Evolutionary conservation across 2,113 vertebrate genomes (phyloP), one percentile per base, ranked within the genome.

Genomic region (Hystrix brachyura): DNA sequence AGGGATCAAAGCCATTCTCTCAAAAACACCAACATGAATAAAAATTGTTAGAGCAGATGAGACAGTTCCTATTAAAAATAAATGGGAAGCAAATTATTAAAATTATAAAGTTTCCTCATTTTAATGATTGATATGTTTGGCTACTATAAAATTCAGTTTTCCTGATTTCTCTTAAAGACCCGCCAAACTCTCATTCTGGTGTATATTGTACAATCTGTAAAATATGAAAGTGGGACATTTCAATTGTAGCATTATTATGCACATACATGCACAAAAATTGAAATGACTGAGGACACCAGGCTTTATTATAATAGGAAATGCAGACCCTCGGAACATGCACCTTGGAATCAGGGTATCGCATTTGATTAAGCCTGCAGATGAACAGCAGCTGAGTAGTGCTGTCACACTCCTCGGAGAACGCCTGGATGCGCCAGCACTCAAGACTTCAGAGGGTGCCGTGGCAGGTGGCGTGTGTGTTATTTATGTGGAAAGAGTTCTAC

Each of bases 21-120:
- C 60, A 97, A 91, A 51, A 95, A 91, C 5, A 76, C 34, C 72
- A 95, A 64, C 34, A 95, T 6, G 89, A 92, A 79, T 69, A 65
- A 91, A 97, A 91, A 27, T n/a, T 74, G 27, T 65, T 83, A 46
- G 34, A 82, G 2, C 11, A 92, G n/a, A 92, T 21, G 78, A 65
- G 19, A 89, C 83, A 18, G 27, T 82, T 96, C 91, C 51, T 72
- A 80, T 60, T 91, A 97, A 92, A 90, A 93, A 69, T 76, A 76
- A 80, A 72, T 57, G n/a, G 4, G 21, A 46, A 83, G 10, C 55
- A 81, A 91, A 55, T 48, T 60, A 86, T 55, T 95, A 32, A 90
- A 84, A 96, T 90, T 72, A 93, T 34, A 67, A 96, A 46, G 4
- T 21, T 79, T 87, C 25, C n/a, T 85, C n/a, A 74, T 78, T 91